Percentiles rank a stretch among this genome's conserved stretches.
These are phyloP conservation scores for Crypturellus undulatus DNA, from an alignment of 2,113 vertebrate genomes.

Conservation along the genomic window DNA sequence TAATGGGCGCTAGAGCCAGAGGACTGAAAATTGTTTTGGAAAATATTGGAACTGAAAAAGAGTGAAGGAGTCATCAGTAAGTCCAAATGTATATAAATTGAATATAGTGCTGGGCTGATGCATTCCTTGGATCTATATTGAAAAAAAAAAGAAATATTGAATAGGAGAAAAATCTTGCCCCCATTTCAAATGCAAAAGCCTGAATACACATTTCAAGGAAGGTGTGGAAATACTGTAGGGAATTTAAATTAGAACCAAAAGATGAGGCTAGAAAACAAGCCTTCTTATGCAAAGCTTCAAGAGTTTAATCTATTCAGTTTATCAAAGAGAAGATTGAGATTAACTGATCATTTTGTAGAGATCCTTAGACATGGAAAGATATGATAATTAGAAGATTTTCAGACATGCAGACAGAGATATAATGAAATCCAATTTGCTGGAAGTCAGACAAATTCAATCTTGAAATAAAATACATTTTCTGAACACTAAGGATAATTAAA, in stretches of 20 bases:
- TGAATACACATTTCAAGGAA: background rate
- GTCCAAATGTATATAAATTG: background rate
- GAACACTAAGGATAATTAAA: slow-evolving; percentile 30
- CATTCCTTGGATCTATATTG: background rate
- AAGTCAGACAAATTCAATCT: slow-evolving; percentile 15
- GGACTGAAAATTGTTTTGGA: too few species aligned
- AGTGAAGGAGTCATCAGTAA: background rate
- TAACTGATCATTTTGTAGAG: slow-evolving; percentile 26
- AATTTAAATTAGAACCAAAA: background rate
- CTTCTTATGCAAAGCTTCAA: background rate
- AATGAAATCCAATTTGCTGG: slow-evolving; percentile 32
- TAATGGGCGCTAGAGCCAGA: background rate
- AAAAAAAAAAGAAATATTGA: background rate
- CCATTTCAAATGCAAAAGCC: background rate
- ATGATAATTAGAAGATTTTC: slow-evolving; percentile 45
- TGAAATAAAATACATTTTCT: slow-evolving; percentile 37
- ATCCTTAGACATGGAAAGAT: background rate
- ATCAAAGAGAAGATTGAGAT: slow-evolving; percentile 1
- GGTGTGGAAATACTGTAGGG: background rate
- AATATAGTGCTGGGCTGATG: background rate
- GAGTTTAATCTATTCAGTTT: slow-evolving; percentile 9
- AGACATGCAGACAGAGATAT: slow-evolving; percentile 17
- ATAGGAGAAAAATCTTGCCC: background rate
- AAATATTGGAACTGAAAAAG: background rate
- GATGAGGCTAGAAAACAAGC: background rate